Percentiles rank a stretch among this genome's conserved stretches.
phyloP scores from a whole-genome alignment of 2,113 vertebrate species.

The Otocyon megalotis region DNA sequence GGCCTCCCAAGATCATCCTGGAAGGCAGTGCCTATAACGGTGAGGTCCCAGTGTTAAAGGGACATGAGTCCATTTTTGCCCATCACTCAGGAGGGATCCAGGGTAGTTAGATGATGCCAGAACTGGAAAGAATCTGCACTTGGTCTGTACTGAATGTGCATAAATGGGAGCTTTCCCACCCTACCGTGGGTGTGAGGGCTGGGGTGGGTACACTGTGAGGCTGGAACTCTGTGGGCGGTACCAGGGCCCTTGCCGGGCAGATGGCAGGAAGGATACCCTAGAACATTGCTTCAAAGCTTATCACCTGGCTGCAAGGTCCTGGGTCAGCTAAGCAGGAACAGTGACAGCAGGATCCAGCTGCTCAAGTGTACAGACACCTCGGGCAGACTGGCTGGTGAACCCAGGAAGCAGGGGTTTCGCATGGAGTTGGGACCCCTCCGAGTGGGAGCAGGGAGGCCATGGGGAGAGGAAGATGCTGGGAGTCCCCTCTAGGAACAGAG shows the following conservation, averaged over 20 bases:
- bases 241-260: not conserved
- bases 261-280: not conserved
- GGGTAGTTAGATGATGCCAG: not conserved
- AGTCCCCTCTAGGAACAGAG: not conserved
- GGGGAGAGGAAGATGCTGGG: not conserved
- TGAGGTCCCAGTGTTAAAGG: not conserved
- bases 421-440: accelerated
- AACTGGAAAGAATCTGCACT: not conserved
- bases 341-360: not conserved
- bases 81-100: not conserved
- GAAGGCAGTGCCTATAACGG: not conserved
- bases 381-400: not conserved
- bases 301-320: not conserved
- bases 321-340: not conserved
- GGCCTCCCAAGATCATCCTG: not conserved
- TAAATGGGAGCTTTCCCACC: not conserved
- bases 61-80: too few relatives aligned
- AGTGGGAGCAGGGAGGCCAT: not conserved
- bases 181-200: not conserved
- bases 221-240: not conserved
- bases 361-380: not conserved
- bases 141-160: not conserved
- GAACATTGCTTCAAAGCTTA: not conserved
- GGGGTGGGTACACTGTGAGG: not conserved
- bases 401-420: not conserved